These are phyloP conservation scores for Lasioglossum zephyrum DNA, from an alignment of 2,888 invertebrate genomes.

Conservation along the genomic window DNA sequence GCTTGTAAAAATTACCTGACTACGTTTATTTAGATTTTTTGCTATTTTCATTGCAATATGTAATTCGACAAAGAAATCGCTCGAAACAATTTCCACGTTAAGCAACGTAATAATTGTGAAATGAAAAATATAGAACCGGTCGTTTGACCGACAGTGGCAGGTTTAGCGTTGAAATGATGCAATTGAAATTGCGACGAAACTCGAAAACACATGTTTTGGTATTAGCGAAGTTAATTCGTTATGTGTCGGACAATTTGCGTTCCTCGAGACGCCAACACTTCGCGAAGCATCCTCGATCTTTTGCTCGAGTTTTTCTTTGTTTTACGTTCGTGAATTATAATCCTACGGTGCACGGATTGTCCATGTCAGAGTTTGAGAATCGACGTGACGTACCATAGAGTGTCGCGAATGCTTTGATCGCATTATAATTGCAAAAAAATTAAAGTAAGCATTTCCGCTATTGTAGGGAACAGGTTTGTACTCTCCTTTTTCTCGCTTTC, in stretches of 20 bases:
- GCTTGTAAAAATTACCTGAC: too few species aligned
- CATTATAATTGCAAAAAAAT: conserved; percentile 23
- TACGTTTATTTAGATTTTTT: too few species aligned
- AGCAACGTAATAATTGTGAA: too few species aligned
- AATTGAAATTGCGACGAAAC: not conserved
- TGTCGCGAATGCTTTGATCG: conserved; percentile 1
- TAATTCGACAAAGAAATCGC: too few species aligned
- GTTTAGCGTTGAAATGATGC: not conserved
- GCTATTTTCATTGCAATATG: too few species aligned
- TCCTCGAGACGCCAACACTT: not conserved
- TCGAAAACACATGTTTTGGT: not conserved
- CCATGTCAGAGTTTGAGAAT: not conserved
- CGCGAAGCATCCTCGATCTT: too few species aligned
- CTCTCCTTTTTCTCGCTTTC: conserved; percentile 52
- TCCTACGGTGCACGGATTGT: not conserved
- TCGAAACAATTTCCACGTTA: too few species aligned
- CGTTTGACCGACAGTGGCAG: too few species aligned
- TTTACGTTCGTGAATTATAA: not conserved
- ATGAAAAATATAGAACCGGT: too few species aligned
- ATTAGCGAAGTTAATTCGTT: not conserved
- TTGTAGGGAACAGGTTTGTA: conserved; percentile 42
- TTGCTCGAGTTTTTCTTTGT: not conserved
- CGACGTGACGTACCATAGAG: not conserved
- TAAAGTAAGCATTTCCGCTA: conserved; percentile 55
- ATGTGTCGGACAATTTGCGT: too few species aligned